Conservation (phyloP, 1,140 invertebrate genomes). For the Anadara kagoshimensis region DNA sequence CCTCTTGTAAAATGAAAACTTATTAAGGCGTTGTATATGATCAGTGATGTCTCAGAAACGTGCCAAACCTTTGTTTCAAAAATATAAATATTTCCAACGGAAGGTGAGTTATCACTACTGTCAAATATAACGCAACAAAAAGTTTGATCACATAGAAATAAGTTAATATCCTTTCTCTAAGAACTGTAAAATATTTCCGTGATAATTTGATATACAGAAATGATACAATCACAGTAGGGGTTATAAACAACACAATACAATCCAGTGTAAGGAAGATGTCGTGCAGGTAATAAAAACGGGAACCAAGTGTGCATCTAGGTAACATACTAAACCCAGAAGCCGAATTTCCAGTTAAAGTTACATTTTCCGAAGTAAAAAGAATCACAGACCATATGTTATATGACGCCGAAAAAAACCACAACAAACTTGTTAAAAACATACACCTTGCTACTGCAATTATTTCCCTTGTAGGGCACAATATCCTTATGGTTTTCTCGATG, state of each 20-base stretch:
- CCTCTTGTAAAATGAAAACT: conserved; percentile 50
- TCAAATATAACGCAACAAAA: conserved; percentile 46
- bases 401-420: conserved; percentile 62
- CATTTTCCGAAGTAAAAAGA: conserved; percentile 41
- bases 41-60: neutral
- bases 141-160: conserved; percentile 56
- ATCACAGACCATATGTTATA: conserved; percentile 64
- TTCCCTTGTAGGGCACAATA: conserved; percentile 46
- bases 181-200: conserved; percentile 34
- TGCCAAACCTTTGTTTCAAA: conserved; percentile 20
- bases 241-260: conserved; percentile 48
- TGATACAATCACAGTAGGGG: conserved; percentile 22
- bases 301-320: conserved; percentile 45
- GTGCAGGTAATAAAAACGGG: conserved; percentile 46
- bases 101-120: conserved; percentile 45
- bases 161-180: conserved; percentile 33
- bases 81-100: conserved; percentile 49
- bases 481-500: conserved; percentile 47
- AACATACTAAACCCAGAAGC: conserved; percentile 5
- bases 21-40: conserved; percentile 34
- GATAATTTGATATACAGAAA: conserved; percentile 19
- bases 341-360: neutral
- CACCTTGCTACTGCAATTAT: conserved; percentile 55
- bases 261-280: conserved; percentile 47
- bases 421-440: conserved; percentile 57